Evolutionary conservation across 2,888 invertebrate genomes (phyloP).

Genomic region (Campopleginae sp.): DNA sequence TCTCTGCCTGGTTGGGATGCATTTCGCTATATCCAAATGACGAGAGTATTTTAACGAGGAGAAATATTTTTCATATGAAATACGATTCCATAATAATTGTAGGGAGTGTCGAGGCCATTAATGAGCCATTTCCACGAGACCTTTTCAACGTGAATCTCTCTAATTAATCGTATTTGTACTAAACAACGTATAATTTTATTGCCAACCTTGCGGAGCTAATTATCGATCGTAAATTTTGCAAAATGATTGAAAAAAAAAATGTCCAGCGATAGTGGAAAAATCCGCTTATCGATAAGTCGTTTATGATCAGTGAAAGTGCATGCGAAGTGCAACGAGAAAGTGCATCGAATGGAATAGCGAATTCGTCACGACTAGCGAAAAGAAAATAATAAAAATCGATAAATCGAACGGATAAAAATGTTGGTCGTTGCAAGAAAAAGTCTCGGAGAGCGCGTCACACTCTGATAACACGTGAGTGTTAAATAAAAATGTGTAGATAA

Average conservation of each 20-base stretch:
- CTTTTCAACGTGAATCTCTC: neutral
- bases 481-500: neutral
- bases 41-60: neutral
- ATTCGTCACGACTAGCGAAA: slow-evolving; percentile 20
- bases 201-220: too few relatives aligned
- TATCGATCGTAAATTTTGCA: neutral
- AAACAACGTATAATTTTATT: neutral
- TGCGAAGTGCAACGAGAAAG: slow-evolving; percentile 59
- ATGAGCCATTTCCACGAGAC: neutral
- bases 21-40: slow-evolving; percentile 18
- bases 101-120: neutral
- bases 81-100: neutral
- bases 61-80: neutral
- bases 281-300: neutral
- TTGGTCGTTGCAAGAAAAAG: neutral
- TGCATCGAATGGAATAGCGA: slow-evolving; percentile 39
- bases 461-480: slow-evolving; percentile 53
- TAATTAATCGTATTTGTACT: neutral
- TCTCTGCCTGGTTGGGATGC: neutral
- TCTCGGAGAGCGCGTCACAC: slow-evolving; percentile 50
- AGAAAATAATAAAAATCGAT: slow-evolving; percentile 11
- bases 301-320: slow-evolving; percentile 20
- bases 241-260: neutral
- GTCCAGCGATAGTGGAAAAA: neutral
- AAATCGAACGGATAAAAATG: slow-evolving; percentile 9